Conservation (phyloP, 2,888 invertebrate species). For the Meghimatium bilineatum region DNA sequence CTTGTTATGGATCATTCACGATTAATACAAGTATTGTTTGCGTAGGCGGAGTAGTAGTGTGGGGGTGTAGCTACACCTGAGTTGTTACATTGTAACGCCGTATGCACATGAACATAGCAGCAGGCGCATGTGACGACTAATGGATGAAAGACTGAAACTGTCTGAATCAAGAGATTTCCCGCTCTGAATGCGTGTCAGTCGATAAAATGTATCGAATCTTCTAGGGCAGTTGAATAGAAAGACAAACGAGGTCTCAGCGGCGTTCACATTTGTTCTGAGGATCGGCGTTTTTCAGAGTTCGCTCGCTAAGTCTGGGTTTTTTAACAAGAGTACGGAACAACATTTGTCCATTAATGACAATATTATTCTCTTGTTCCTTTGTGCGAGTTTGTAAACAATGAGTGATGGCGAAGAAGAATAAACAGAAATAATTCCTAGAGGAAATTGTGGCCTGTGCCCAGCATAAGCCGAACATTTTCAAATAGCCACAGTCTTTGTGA, state of each 20-base stretch:
- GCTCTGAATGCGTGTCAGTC: slow-evolving; percentile 32
- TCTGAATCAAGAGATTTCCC: not conserved
- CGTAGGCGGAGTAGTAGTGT: not conserved
- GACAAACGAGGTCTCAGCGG: slow-evolving; percentile 22
- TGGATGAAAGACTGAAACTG: not conserved
- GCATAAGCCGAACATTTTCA: no score
- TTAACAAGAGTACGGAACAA: not conserved
- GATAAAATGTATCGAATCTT: slow-evolving; percentile 29
- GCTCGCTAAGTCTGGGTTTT: not conserved
- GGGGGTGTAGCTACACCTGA: not conserved
- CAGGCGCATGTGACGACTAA: not conserved
- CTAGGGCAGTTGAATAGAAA: slow-evolving; percentile 16
- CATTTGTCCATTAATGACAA: not conserved
- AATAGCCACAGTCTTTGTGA: no score
- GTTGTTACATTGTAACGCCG: not conserved
- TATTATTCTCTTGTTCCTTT: not conserved
- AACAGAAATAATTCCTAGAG: no score
- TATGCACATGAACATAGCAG: not conserved
- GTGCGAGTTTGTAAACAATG: no score
- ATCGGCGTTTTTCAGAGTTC: not conserved
- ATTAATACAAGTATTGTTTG: no score
- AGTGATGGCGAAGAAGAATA: no score
- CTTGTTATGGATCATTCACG: no score
- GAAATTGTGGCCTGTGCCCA: no score
- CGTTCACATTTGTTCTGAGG: slow-evolving; percentile 2